Evolutionary conservation across 30 jellyfish, hydroid and myxozoan genomes (phyloP).

Genomic region (Aurelia sp.): DNA sequence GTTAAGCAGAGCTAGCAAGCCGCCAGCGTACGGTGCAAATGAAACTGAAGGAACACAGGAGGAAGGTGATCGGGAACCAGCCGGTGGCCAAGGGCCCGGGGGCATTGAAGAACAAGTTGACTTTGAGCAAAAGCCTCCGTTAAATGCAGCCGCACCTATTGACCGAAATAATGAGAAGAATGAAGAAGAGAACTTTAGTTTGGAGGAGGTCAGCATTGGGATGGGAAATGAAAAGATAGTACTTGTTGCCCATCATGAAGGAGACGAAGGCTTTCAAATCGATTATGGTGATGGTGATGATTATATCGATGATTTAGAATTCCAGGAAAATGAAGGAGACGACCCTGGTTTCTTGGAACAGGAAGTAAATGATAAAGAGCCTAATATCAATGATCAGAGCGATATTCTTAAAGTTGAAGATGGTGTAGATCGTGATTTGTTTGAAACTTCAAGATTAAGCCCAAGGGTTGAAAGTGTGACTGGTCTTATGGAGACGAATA

Average conservation of each 20-base stretch:
- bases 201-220: slow-evolving; percentile 44
- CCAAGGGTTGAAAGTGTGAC: slow-evolving; percentile 76
- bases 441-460: slow-evolving; percentile 62
- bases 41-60: background rate
- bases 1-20: too few relatives aligned
- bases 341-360: background rate
- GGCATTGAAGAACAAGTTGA: too few relatives aligned
- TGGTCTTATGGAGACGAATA: slow-evolving; percentile 73
- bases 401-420: slow-evolving; percentile 29
- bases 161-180: too few relatives aligned
- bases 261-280: slow-evolving; percentile 66
- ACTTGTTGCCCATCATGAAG: slow-evolving; percentile 79
- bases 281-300: slow-evolving; percentile 33
- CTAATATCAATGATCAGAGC: background rate
- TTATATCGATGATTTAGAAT: slow-evolving; percentile 20
- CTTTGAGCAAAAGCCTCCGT: too few relatives aligned
- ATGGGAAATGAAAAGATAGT: slow-evolving; percentile 70
- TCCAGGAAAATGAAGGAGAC: slow-evolving; percentile 25
- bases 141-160: too few relatives aligned
- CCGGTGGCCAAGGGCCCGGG: background rate
- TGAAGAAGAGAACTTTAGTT: slow-evolving; percentile 14
- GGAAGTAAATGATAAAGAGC: background rate
- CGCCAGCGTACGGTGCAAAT: too few relatives aligned
- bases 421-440: slow-evolving; percentile 61
- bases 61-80: background rate